These are phyloP conservation scores for Aphodius sticticus DNA, from an alignment of 2,888 invertebrate genomes.

Conservation along the genomic window DNA sequence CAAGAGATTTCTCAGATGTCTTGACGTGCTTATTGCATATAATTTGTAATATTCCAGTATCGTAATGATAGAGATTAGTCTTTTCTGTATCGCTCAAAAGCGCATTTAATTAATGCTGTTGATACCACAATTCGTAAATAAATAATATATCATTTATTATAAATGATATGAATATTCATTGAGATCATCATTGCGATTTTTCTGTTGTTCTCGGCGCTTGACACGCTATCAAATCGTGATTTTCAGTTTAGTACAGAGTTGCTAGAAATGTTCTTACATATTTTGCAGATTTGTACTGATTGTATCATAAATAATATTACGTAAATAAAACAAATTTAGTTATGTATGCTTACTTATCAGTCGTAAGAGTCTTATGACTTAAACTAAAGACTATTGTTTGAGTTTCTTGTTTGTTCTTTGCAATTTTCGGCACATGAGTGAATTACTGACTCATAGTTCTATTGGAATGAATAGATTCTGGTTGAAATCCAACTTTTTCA, in stretches of 20 bases:
- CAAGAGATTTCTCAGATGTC: too few species aligned
- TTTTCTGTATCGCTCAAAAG: background rate
- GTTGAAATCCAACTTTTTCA: background rate
- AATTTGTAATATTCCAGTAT: too few species aligned
- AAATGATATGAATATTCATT: background rate
- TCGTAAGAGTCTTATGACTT: too few species aligned
- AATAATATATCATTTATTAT: background rate
- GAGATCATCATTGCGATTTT: background rate
- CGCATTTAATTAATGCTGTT: too few species aligned
- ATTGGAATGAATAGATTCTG: background rate
- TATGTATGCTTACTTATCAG: too few species aligned
- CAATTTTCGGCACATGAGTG: background rate
- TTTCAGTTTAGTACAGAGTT: background rate
- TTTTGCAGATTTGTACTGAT: too few species aligned
- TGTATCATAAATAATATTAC: too few species aligned
- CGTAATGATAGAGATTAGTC: background rate
- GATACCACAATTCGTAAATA: background rate
- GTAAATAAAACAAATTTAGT: too few species aligned
- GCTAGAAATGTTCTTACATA: background rate
- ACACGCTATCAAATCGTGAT: background rate
- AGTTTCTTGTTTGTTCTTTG: background rate
- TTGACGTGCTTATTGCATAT: too few species aligned
- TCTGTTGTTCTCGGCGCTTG: background rate
- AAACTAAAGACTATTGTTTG: too few species aligned
- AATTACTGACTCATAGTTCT: background rate